Evolutionary conservation across 2,888 invertebrate genomes (phyloP), one percentile per base, ranked within the genome.

Genomic region (Agrilus biguttatus): DNA sequence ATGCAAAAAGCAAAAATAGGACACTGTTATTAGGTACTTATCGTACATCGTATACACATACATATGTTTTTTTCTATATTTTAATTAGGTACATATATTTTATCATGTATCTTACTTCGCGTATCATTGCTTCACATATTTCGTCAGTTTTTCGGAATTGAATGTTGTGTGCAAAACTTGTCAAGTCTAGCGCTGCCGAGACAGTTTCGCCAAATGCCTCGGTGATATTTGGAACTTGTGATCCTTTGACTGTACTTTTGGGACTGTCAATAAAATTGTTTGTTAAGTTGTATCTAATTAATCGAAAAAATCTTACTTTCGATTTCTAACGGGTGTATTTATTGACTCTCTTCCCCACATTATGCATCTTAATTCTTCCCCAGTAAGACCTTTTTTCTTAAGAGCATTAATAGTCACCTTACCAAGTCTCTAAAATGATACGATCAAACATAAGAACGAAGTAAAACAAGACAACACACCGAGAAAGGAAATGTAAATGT

Each of bases 331-430:
- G 0, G 90, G 90, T 4, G 89, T 88, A 8, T 85, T 86, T 51
- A 90, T 85, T 1, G 88, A 88, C 32, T 85, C 85, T 23, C 89
- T 73, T 12, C 89, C 90, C 90, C 91, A 91, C 89, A 91, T 91
- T 35, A 90, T 70, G 37, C 83, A 74, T 5, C 89, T 71, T 66
- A 91, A 71, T 61, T 88, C 83, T 63, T 91, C 90, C 0, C 90
- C 90, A 5, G 84, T 86, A 72, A 90, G 80, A 32, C 83, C 83
- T 41, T 86, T 75, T 56, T 85, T 82, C 50, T 85, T 78, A 44
- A 91, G 65, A 47, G 87, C 89, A 36, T 77, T 79, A 59, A 90
- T 79, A 1, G 89, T 90, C 33, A 90, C 88, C 66, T 84, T 86
- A 2, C 90, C 89, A 2, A 90, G 89, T 45, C 87, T 76, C 85